Evolutionary conservation across 2,797 vertebrate genomes (phyloP).

Genomic region (Oreochromis grahami): DNA sequence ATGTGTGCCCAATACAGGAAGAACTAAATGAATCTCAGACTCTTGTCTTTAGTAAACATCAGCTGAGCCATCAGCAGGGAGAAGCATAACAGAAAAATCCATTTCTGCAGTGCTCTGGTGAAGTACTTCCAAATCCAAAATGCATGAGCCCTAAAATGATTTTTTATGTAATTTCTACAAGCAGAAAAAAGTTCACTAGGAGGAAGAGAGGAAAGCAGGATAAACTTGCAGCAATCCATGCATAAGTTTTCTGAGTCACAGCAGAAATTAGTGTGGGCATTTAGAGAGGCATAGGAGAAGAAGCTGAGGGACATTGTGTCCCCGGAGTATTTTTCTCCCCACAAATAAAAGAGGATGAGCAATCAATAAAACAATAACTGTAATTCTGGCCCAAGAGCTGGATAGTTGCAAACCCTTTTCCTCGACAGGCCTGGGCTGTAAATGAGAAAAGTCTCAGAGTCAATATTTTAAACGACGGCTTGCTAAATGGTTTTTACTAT

Average conservation of each 20-base stretch:
- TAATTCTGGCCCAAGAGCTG: slow-evolving; percentile 32
- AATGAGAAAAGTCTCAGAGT: slow-evolving; percentile 67
- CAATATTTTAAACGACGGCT: too few relatives aligned
- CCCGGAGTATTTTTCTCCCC: slow-evolving; percentile 30
- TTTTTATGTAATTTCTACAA: slow-evolving; percentile 37
- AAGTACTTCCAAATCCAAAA: slow-evolving; percentile 54
- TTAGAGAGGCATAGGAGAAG: slow-evolving; percentile 18
- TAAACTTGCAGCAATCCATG: slow-evolving; percentile 28
- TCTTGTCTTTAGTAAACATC: slow-evolving; percentile 34
- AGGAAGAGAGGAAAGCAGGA: slow-evolving; percentile 4
- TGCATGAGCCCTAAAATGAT: slow-evolving; percentile 49
- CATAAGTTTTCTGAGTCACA: slow-evolving; percentile 20
- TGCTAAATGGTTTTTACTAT: slow-evolving; percentile 41
- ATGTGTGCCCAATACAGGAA: background rate
- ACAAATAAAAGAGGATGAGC: slow-evolving; percentile 49
- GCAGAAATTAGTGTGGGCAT: slow-evolving; percentile 39
- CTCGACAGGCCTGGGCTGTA: slow-evolving; percentile 34
- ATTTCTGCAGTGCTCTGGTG: slow-evolving; percentile 22
- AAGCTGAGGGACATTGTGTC: slow-evolving; percentile 31
- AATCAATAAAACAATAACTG: slow-evolving; percentile 71
- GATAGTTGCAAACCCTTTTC: slow-evolving; percentile 39
- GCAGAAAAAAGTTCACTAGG: background rate
- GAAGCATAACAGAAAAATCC: slow-evolving; percentile 31
- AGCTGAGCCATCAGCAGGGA: slow-evolving; percentile 23
- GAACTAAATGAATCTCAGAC: slow-evolving; percentile 1